Percentiles rank a stretch among this genome's conserved stretches.
Conservation (phyloP, 2,113 vertebrate species). For the Megaleporinus macrocephalus region DNA sequence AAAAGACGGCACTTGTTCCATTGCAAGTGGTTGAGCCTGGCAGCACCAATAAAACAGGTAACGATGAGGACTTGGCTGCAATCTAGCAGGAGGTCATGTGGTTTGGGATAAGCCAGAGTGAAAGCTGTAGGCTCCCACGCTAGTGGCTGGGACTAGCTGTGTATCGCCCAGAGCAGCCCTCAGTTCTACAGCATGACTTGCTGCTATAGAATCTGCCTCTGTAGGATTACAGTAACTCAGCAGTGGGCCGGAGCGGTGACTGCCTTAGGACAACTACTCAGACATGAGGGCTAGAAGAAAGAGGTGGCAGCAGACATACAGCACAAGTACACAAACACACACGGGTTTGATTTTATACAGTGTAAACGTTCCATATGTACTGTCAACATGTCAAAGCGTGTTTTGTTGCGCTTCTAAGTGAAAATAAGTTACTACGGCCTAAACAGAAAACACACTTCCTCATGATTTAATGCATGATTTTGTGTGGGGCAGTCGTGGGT, state of each 20-base stretch:
- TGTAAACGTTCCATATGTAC: too few species aligned
- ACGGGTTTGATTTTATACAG: not conserved
- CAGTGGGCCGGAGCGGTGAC: slow-evolving; percentile 55
- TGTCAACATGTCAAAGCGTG: not conserved
- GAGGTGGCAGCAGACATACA: slow-evolving; percentile 36
- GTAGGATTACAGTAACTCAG: slow-evolving; percentile 66
- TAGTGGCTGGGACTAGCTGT: slow-evolving; percentile 57
- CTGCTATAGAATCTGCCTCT: slow-evolving; percentile 53
- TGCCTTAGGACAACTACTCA: slow-evolving; percentile 57
- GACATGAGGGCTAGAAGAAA: slow-evolving; percentile 43
- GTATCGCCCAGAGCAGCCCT: slow-evolving; percentile 58
- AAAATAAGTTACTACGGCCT: too few species aligned
- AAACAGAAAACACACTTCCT: too few species aligned
- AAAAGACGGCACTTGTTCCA: not conserved
- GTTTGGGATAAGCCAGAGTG: slow-evolving; percentile 14
- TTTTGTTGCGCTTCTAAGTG: too few species aligned
- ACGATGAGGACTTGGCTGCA: not conserved
- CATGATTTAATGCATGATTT: too few species aligned
- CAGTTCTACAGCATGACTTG: slow-evolving; percentile 51
- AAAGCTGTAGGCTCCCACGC: slow-evolving; percentile 1
- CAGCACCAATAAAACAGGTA: not conserved
- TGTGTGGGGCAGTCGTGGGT: too few species aligned
- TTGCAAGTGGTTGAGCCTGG: not conserved
- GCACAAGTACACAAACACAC: not conserved
- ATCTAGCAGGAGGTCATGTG: not conserved